Conservation (phyloP, 1,140 invertebrate genomes). For the Yoshiicerus persimilis region DNA sequence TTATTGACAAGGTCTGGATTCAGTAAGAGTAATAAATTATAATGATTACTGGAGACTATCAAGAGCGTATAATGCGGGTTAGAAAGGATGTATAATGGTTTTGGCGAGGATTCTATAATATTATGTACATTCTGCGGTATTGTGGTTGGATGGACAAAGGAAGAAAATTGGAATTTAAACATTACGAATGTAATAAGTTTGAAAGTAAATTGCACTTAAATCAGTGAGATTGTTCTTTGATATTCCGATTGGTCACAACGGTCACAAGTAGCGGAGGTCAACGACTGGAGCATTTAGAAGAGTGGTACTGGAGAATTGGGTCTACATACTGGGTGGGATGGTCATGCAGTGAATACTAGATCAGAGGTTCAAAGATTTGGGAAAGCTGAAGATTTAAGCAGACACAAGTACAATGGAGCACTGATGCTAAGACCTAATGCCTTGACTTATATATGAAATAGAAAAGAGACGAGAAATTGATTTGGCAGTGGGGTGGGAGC, state of each 20-base stretch:
- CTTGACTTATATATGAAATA: background rate
- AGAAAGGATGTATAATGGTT: too few species aligned
- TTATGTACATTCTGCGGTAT: background rate
- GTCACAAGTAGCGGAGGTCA: background rate
- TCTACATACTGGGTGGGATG: background rate
- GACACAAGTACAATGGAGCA: background rate
- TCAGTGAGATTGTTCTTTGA: background rate
- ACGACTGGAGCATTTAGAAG: background rate
- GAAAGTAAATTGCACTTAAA: background rate
- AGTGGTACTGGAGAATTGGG: background rate
- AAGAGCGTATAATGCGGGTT: too few species aligned
- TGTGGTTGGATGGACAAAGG: background rate
- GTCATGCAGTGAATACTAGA: background rate
- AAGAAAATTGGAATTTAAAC: background rate
- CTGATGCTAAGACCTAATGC: background rate
- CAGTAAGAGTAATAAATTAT: too few species aligned
- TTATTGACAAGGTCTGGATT: too few species aligned
- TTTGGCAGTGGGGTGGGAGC: background rate
- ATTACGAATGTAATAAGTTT: background rate
- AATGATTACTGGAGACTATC: too few species aligned
- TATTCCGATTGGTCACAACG: background rate
- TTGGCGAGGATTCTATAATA: too few species aligned
- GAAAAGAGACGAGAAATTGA: background rate
- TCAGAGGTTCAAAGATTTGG: background rate
- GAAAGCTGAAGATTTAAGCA: background rate